Conservation (phyloP, 2,888 invertebrate genomes). For the Lepeophtheirus nordmannii region DNA sequence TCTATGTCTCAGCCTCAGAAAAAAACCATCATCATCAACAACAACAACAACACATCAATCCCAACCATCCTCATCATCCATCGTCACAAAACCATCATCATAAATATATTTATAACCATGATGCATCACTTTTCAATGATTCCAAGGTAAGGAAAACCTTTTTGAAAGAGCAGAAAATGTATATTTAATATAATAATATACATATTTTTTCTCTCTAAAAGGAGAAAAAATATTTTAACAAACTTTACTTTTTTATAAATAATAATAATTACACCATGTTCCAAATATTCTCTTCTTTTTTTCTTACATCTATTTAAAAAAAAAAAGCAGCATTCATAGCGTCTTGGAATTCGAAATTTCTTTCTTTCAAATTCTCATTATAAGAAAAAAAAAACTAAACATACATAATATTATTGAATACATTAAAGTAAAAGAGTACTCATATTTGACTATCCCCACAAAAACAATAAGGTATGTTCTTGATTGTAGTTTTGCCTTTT, state of each 20-base stretch:
- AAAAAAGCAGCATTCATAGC: constrained; percentile 2
- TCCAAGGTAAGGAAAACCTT: constrained; percentile 14
- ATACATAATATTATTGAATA: too few species aligned
- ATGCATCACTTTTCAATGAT: constrained; percentile 17
- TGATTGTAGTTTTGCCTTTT: too few species aligned
- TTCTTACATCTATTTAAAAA: background rate
- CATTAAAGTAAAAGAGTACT: too few species aligned
- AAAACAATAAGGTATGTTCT: too few species aligned
- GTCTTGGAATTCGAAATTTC: background rate
- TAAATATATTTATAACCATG: constrained; percentile 12
- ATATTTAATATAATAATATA: background rate
- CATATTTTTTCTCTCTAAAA: too few species aligned
- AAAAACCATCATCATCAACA: constrained; percentile 19
- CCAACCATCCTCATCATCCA: background rate
- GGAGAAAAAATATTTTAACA: too few species aligned
- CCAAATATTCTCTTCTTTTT: background rate
- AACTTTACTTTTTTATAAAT: too few species aligned
- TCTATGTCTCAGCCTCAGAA: constrained; percentile 13
- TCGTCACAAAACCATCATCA: constrained; percentile 14
- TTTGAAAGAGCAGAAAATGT: background rate
- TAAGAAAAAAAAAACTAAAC: too few species aligned
- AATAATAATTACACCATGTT: too few species aligned
- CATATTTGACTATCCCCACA: too few species aligned
- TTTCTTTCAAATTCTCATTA: too few species aligned
- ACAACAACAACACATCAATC: too few species aligned